phyloP scores from a whole-genome alignment of 1,140 invertebrate species.

The Phenacoccus solenopsis region DNA sequence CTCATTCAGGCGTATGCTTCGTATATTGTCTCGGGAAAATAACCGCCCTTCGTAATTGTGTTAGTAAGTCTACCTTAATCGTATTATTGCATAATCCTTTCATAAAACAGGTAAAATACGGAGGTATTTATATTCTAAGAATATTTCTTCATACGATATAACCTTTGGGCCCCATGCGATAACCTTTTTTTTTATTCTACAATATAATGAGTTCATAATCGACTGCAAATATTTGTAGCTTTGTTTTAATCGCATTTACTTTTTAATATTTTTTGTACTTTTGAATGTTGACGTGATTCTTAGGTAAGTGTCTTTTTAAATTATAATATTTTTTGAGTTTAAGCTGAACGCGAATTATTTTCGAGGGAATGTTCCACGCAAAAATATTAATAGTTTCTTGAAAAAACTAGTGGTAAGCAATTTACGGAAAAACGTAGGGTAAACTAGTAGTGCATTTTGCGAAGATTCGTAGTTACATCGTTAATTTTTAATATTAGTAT shows the following conservation, averaged over 20 bases:
- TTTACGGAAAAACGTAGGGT: no score
- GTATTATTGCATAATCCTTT: conserved; percentile 17
- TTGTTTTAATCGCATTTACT: background rate
- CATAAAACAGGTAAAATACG: background rate
- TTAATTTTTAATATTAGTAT: no score
- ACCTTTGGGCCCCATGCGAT: background rate
- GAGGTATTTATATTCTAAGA: background rate
- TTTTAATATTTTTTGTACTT: background rate
- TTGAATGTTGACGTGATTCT: background rate
- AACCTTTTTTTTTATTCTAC: background rate
- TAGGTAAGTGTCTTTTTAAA: background rate
- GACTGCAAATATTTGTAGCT: background rate
- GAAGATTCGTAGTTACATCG: no score
- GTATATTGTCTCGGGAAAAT: no score
- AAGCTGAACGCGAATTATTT: no score
- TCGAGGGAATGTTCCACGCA: no score
- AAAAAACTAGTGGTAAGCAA: no score
- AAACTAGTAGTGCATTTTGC: no score
- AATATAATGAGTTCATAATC: background rate
- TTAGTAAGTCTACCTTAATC: background rate
- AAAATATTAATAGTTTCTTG: no score
- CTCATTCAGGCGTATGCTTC: no score
- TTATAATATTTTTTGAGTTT: no score
- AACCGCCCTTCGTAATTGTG: conserved; percentile 9
- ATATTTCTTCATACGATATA: background rate